These are phyloP conservation scores for Liasis olivaceus DNA, from an alignment of 2,797 vertebrate species.

Conservation along the genomic window DNA sequence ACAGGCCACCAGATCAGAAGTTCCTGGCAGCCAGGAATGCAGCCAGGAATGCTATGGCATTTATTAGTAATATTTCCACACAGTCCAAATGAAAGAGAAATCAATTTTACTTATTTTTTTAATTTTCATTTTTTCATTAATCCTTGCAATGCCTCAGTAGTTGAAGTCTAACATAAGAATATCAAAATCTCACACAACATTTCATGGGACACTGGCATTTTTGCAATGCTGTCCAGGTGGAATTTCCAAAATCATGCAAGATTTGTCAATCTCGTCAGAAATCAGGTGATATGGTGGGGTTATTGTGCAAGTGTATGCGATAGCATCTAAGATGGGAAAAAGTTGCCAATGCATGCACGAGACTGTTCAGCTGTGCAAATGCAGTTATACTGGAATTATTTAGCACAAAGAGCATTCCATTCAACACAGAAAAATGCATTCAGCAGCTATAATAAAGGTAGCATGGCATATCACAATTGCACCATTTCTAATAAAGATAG, in stretches of 20 bases:
- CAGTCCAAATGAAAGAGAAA: background rate
- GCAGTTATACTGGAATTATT: background rate
- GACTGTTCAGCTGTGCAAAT: background rate
- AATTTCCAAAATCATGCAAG: too few species aligned
- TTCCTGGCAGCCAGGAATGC: background rate
- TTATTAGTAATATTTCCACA: background rate
- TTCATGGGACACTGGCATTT: background rate
- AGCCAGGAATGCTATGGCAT: background rate
- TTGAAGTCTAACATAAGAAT: background rate
- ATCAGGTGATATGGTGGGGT: background rate
- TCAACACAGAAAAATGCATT: background rate
- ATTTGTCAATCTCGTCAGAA: background rate
- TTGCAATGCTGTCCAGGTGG: background rate
- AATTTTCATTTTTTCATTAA: background rate
- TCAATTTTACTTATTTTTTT: background rate
- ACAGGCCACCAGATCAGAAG: background rate
- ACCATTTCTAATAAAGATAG: background rate
- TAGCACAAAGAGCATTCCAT: background rate
- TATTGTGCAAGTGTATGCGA: background rate
- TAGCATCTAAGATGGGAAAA: background rate
- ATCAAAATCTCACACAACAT: background rate
- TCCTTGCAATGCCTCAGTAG: background rate
- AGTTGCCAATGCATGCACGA: background rate
- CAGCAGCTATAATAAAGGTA: background rate
- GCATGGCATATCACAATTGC: background rate